A percentile compares a stretch with the other conserved stretches of the same genome.
phyloP scores from a whole-genome alignment of 2,888 invertebrate species.

The Ryuthela nishihirai region DNA sequence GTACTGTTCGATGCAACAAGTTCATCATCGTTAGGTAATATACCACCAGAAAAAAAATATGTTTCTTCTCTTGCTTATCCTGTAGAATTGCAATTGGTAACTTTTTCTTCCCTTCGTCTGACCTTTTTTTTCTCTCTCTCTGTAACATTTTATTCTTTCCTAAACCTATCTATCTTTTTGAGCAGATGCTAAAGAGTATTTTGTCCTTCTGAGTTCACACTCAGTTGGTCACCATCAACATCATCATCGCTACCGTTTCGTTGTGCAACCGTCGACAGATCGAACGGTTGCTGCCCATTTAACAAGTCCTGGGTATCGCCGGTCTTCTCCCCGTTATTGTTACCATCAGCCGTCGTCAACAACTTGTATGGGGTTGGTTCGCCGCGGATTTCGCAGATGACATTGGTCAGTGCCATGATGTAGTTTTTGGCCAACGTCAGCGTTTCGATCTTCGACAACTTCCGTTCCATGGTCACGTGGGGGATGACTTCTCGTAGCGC shows the following conservation, averaged over 20 bases:
- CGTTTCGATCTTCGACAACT: conserved; percentile 83
- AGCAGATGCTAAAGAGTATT: no score
- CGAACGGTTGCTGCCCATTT: not conserved
- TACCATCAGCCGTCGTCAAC: conserved; percentile 1
- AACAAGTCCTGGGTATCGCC: not conserved
- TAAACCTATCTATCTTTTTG: no score
- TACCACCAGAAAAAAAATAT: no score
- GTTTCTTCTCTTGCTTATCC: no score
- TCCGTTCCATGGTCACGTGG: conserved; percentile 76
- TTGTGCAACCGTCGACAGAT: not conserved
- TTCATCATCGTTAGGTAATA: no score
- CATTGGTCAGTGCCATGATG: conserved; percentile 81
- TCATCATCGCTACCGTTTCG: not conserved
- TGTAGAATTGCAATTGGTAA: no score
- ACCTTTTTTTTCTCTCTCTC: no score
- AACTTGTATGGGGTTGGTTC: conserved; percentile 35
- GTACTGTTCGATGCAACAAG: no score
- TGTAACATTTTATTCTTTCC: no score
- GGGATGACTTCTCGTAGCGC: conserved; percentile 80
- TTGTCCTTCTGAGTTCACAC: not conserved
- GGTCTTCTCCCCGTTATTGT: not conserved
- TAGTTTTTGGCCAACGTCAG: conserved; percentile 84
- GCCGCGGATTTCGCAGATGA: conserved; percentile 61
- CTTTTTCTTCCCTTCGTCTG: no score
- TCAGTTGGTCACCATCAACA: not conserved